These are phyloP conservation scores for Dryas iulia DNA, from an alignment of 1,140 invertebrate genomes.

Conservation along the genomic window DNA sequence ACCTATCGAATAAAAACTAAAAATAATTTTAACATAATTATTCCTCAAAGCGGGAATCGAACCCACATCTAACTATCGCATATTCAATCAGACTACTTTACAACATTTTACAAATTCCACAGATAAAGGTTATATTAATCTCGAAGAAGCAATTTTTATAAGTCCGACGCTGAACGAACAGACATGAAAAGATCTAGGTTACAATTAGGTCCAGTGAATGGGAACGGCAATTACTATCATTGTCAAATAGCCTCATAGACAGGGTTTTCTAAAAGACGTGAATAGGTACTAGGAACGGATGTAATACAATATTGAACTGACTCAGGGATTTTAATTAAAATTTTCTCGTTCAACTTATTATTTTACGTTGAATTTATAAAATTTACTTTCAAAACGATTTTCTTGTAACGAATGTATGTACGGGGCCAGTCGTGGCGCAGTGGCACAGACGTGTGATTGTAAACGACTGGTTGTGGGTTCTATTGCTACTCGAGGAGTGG, in stretches of 20 bases:
- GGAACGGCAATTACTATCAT: conserved; percentile 23
- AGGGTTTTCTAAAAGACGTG: conserved; percentile 11
- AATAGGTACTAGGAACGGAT: not conserved
- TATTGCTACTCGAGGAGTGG: no score
- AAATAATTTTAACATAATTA: no score
- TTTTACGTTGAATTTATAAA: not conserved
- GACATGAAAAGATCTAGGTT: conserved; percentile 6
- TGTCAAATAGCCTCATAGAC: conserved; percentile 14
- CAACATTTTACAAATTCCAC: not conserved
- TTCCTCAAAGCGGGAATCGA: no score
- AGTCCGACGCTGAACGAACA: not conserved
- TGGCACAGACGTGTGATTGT: no score
- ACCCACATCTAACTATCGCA: no score
- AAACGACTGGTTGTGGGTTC: no score
- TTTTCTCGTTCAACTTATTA: not conserved
- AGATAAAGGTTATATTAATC: not conserved
- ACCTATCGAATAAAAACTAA: no score
- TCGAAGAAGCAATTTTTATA: not conserved
- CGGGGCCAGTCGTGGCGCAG: no score
- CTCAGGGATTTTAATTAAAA: not conserved
- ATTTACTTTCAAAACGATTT: not conserved
- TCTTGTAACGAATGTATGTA: not conserved
- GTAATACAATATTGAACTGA: not conserved
- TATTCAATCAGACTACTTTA: no score
- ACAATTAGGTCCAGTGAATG: conserved; percentile 9